Conservation (phyloP, 2,888 invertebrate species). For the Siphonodentalium dalli region DNA sequence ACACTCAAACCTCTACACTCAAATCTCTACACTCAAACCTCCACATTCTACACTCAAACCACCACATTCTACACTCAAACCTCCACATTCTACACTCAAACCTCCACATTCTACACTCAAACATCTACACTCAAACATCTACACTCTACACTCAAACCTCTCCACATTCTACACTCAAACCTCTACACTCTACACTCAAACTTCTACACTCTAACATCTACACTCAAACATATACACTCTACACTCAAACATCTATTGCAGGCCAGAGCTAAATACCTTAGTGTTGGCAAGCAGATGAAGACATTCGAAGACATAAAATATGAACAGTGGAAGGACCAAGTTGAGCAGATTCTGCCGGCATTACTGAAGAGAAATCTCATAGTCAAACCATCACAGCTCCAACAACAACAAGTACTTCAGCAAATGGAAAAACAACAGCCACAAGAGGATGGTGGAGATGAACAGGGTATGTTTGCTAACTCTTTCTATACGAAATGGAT, state of each 20-base stretch:
- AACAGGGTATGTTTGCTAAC: constrained; percentile 16
- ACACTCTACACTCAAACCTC: no score
- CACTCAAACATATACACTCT: no score
- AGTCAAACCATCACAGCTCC: constrained; percentile 43
- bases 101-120: no score
- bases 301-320: constrained; percentile 78
- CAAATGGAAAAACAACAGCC: constrained; percentile 26
- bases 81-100: no score
- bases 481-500: neutral
- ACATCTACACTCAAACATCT: no score
- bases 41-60: no score
- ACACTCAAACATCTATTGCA: no score
- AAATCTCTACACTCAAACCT: no score
- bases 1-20: no score
- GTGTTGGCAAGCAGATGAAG: constrained; percentile 78
- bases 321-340: constrained; percentile 75
- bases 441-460: constrained; percentile 29
- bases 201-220: neutral
- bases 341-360: constrained; percentile 72
- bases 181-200: no score
- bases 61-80: no score
- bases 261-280: constrained; percentile 81
- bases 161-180: neutral
- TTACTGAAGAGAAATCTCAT: constrained; percentile 60
- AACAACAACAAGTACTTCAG: constrained; percentile 33